Percentiles rank a stretch among this genome's conserved stretches.
These are phyloP conservation scores for Geotrupes spiniger DNA, from an alignment of 2,888 invertebrate species.

Conservation along the genomic window DNA sequence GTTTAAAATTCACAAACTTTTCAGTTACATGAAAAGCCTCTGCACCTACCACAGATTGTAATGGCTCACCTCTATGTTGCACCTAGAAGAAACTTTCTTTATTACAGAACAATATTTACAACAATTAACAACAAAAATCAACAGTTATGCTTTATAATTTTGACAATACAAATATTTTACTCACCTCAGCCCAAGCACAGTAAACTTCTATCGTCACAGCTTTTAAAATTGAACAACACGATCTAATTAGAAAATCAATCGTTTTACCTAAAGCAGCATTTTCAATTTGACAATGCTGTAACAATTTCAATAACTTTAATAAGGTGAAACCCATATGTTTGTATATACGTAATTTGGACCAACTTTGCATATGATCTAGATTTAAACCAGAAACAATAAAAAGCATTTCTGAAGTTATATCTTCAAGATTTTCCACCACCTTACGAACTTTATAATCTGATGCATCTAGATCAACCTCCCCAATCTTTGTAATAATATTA, in stretches of 20 bases:
- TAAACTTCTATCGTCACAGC: slow-evolving; percentile 42
- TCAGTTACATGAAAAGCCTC: slow-evolving; percentile 41
- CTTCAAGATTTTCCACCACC: slow-evolving; percentile 28
- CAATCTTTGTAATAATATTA: slow-evolving; percentile 19
- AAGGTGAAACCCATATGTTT: slow-evolving; percentile 41
- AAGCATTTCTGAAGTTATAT: slow-evolving; percentile 33
- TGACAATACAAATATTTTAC: slow-evolving; percentile 7
- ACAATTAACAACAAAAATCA: no score
- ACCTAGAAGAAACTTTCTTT: slow-evolving; percentile 28
- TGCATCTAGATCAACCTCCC: slow-evolving; percentile 7
- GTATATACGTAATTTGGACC: slow-evolving; percentile 33
- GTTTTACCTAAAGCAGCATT: slow-evolving; percentile 30
- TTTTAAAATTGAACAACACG: slow-evolving; percentile 34
- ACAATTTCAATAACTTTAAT: slow-evolving; percentile 36
- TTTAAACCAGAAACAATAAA: slow-evolving; percentile 33
- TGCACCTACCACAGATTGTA: slow-evolving; percentile 40
- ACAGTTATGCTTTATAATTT: slow-evolving; percentile 6
- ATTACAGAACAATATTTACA: no score
- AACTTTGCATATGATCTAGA: slow-evolving; percentile 30
- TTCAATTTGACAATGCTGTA: slow-evolving; percentile 28
- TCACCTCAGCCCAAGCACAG: slow-evolving; percentile 46
- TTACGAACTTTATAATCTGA: slow-evolving; percentile 21
- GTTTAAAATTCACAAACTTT: slow-evolving; percentile 37
- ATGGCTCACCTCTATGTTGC: slow-evolving; percentile 32
- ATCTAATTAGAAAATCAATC: slow-evolving; percentile 31